Evolutionary conservation across 2,888 invertebrate genomes (phyloP), one percentile per base, ranked within the genome.

Genomic region (Acronicta leporina): DNA sequence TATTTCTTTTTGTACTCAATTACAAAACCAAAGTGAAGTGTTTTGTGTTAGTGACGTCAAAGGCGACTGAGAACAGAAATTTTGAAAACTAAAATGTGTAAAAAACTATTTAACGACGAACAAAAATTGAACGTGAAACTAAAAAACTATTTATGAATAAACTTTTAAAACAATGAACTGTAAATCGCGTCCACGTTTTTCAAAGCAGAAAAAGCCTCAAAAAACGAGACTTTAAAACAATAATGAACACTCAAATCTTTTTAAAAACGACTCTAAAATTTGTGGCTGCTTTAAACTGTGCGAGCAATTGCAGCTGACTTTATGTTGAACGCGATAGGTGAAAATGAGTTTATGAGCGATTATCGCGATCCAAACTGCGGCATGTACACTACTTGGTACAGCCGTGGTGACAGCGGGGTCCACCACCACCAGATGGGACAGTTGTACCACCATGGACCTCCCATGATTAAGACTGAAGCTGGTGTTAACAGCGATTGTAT

Each of bases 401-500:
- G 94, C 79, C 88, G 95, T 54, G 94, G 94, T 68, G 95, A 95
- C 71, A 87, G 92, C 77, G 94, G 94, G 13, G 91, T 94, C 87
- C 94, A 94, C 84, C 95, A 94, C 73, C 94, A 94, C 77, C 94
- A 95, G 77, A 94, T 94, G 94, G 95, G 92, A 60, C 95, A 92
- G 84, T 83, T 95, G 83, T 95, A 94, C 87, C 95, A 95, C 83
- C 95, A 95, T 70, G 95, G 95, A 6, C 94, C 95, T 43, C 94
- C 95, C 57, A 95, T 95, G 92, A 95, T 95, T 75, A 95, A 95
- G 92, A 95, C 95, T 73, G 95, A 95, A 69, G 95, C 95, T 49
- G 95, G 95, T 33, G 94, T 95, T 43, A 95, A 95, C 82, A 96
- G 95, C 82, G 96, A 96, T 84, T 96, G 96, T 69, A 96, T 96